Base-by-base conservation (phyloP, 1,140 invertebrate species). In the Nasonia giraulti region DNA sequence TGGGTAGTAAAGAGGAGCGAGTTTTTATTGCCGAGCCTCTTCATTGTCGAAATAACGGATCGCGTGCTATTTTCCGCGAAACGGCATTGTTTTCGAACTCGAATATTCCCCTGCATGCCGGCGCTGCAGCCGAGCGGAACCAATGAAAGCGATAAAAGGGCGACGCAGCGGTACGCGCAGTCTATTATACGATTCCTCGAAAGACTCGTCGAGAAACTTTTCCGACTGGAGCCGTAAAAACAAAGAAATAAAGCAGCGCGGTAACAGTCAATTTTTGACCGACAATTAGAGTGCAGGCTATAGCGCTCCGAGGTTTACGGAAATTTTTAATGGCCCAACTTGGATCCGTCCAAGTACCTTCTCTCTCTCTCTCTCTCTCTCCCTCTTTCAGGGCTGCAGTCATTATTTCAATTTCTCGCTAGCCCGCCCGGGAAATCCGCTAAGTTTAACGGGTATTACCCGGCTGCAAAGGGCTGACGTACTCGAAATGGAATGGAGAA, bases 191-290 rank as follows among this genome's bases (percentile, higher is more conserved):
- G 33, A 37, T 62, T n/a, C 5, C 55, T n/a, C 55, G 4, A 20
- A 62, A 62, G n/a, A 62, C 2, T 62, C 55, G 20, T 62, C 17
- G 55, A 37, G 33, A 31, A 78, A 50, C 47, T 78, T 78, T 78
- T 37, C 10, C 76, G 62, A 55, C 47, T 55, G 23, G 27, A 75
- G 55, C 20, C 40, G 23, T 27, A 55, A 55, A 78, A 78, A 78
- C 31, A 78, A 47, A 33, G 23, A 55, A 78, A 78, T 55, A 78
- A 78, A n/a, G 33, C 76, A 8, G 31, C 31, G 55, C 1, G 14
- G 17, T 62, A 62, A 75, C 37, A 78, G 76, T 55, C 44, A 62
- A 55, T 78, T 78, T 78, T 78, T 78, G 76, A 62, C 44, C 47
- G 76, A 27, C 76, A 78, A 78, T 78, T 78, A 78, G n/a, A 78